Percentiles rank a stretch among this genome's conserved stretches.
Evolutionary conservation across 2,113 vertebrate species (phyloP).

Genomic region (Mobula hypostoma): DNA sequence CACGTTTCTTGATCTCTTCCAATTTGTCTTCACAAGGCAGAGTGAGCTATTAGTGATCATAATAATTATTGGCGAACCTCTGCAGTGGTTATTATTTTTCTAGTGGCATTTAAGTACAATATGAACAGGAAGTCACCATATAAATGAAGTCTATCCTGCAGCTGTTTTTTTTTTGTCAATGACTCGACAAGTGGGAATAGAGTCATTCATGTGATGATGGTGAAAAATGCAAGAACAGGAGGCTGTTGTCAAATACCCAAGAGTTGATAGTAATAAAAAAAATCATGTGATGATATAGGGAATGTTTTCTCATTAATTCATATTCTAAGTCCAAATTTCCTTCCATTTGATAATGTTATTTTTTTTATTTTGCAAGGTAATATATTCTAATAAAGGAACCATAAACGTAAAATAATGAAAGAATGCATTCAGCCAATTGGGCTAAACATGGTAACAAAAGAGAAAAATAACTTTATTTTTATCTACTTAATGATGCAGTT

Average conservation of each 20-base stretch:
- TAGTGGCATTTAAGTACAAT: neutral
- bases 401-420: neutral
- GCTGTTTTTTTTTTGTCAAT: neutral
- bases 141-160: neutral
- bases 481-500: neutral
- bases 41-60: neutral
- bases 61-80: neutral
- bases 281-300: neutral
- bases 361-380: neutral
- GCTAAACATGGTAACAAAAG: neutral
- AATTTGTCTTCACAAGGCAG: neutral
- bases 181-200: neutral
- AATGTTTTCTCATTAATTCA: neutral
- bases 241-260: neutral
- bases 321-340: neutral
- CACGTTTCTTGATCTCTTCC: neutral
- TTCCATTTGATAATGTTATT: neutral
- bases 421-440: neutral
- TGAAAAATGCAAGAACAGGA: neutral
- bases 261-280: neutral
- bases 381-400: neutral
- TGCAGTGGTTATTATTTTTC: neutral
- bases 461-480: neutral
- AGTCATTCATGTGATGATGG: neutral
- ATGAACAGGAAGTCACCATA: neutral